Percentiles rank a stretch among this genome's conserved stretches.
Evolutionary conservation across 53 echinoderm and acorn worm species (phyloP).

Genomic region (Crossaster papposus): DNA sequence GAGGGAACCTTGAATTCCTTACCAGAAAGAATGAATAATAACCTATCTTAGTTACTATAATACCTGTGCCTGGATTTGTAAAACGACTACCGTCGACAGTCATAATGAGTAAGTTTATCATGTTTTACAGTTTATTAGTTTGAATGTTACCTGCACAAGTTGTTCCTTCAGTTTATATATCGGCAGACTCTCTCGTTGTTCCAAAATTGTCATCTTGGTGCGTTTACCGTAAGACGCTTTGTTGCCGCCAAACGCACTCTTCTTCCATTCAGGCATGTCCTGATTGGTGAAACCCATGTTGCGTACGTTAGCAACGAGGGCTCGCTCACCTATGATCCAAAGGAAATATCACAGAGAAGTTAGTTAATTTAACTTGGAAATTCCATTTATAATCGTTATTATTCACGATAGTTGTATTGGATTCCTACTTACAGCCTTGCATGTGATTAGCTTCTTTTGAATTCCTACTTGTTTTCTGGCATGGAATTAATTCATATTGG

Average conservation of each 20-base stretch:
- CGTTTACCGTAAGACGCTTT: slow-evolving; percentile 96
- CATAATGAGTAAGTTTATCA: too few species aligned
- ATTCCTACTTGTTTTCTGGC: background rate
- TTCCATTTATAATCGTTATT: background rate
- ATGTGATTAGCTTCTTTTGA: background rate
- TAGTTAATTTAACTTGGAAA: too few species aligned
- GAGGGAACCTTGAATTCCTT: too few species aligned
- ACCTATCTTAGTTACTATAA: too few species aligned
- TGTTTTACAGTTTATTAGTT: too few species aligned
- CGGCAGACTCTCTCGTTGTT: slow-evolving; percentile 91
- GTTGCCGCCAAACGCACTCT: slow-evolving; percentile 95
- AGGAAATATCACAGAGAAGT: background rate
- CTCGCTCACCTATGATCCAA: slow-evolving; percentile 73
- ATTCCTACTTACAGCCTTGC: background rate
- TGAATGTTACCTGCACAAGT: slow-evolving; percentile 75
- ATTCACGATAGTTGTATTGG: background rate
- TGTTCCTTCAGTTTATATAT: slow-evolving; percentile 91
- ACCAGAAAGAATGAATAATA: too few species aligned
- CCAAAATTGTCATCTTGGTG: slow-evolving; percentile 95
- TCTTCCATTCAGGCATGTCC: slow-evolving; percentile 99
- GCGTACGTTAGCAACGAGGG: slow-evolving; percentile 85
- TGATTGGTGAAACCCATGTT: slow-evolving; percentile 87
- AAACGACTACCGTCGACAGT: too few species aligned
- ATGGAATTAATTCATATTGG: background rate
- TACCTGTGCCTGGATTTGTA: too few species aligned